Percentiles rank a stretch among this genome's conserved stretches.
Conservation (phyloP, 1,140 invertebrate species). For the Temnothorax longispinosus region DNA sequence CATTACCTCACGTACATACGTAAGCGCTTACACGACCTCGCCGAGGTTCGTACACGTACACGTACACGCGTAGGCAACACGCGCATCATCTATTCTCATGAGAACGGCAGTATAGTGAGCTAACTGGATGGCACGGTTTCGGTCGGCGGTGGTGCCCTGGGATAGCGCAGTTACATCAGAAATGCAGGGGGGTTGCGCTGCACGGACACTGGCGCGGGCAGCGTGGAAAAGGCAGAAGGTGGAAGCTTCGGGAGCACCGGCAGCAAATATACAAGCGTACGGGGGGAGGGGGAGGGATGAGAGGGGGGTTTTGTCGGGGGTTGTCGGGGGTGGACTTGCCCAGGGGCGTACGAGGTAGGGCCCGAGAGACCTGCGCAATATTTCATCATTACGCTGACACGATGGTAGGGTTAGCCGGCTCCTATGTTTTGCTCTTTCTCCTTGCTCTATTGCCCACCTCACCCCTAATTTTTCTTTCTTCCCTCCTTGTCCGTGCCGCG, state of each 20-base stretch:
- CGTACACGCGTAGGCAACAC: slow-evolving; percentile 45
- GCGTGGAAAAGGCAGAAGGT: slow-evolving; percentile 68
- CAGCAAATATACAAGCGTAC: slow-evolving; percentile 76
- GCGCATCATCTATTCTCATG: slow-evolving; percentile 72
- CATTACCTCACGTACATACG: slow-evolving; percentile 41
- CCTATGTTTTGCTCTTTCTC: slow-evolving; percentile 40
- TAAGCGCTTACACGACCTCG: slow-evolving; percentile 43
- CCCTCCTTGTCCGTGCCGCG: background rate
- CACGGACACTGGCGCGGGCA: slow-evolving; percentile 50
- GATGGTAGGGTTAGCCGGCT: slow-evolving; percentile 80
- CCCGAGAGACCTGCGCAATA: slow-evolving; percentile 82
- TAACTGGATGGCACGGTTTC: slow-evolving; percentile 75
- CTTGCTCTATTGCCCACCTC: slow-evolving; percentile 59
- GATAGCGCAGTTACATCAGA: slow-evolving; percentile 80
- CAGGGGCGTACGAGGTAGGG: slow-evolving; percentile 72
- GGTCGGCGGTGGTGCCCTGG: slow-evolving; percentile 69
- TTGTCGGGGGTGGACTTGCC: slow-evolving; percentile 63
- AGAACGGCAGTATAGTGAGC: slow-evolving; percentile 68
- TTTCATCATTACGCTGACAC: slow-evolving; percentile 86
- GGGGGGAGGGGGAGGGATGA: slow-evolving; percentile 57
- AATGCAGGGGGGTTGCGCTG: slow-evolving; percentile 73
- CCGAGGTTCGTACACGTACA: slow-evolving; percentile 37
- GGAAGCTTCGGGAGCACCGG: slow-evolving; percentile 80
- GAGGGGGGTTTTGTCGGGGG: slow-evolving; percentile 46
- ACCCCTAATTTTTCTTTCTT: slow-evolving; percentile 53